phyloP scores from a whole-genome alignment of 2,113 vertebrate genomes.

The Athene cunicularia region DNA sequence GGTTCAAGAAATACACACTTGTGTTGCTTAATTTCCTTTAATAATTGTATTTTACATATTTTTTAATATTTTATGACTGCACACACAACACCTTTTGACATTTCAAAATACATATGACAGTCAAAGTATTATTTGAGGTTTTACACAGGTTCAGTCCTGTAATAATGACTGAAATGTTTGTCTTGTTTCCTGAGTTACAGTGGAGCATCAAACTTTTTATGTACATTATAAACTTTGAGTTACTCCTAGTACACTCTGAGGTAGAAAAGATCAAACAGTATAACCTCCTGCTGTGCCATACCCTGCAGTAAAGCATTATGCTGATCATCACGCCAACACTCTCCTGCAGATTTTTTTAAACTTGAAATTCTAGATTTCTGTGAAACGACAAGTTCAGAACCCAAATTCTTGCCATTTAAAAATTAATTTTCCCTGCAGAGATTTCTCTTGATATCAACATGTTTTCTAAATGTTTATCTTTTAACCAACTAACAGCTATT shows the following conservation, averaged over 20 bases:
- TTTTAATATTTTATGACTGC: neutral
- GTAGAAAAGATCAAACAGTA: neutral
- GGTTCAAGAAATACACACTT: neutral
- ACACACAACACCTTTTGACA: neutral
- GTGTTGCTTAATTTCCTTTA: neutral
- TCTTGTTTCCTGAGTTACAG: neutral
- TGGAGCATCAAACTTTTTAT: neutral
- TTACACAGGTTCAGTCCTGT: fast-evolving
- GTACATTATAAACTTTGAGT: neutral
- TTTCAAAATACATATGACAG: neutral
- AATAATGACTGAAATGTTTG: neutral
- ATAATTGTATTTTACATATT: neutral
- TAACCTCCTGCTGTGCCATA: neutral
- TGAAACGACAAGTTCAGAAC: neutral
- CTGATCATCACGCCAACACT: neutral
- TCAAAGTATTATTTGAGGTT: neutral
- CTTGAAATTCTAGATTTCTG: neutral
- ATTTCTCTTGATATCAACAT: neutral
- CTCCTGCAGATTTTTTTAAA: neutral
- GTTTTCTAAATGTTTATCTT: neutral
- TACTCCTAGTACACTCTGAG: neutral
- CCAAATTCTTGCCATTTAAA: neutral
- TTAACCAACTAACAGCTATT: neutral
- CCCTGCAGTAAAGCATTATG: neutral
- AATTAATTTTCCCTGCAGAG: neutral